These are phyloP conservation scores for Lepidurus packardi DNA, from an alignment of 1,140 invertebrate genomes.

Conservation along the genomic window DNA sequence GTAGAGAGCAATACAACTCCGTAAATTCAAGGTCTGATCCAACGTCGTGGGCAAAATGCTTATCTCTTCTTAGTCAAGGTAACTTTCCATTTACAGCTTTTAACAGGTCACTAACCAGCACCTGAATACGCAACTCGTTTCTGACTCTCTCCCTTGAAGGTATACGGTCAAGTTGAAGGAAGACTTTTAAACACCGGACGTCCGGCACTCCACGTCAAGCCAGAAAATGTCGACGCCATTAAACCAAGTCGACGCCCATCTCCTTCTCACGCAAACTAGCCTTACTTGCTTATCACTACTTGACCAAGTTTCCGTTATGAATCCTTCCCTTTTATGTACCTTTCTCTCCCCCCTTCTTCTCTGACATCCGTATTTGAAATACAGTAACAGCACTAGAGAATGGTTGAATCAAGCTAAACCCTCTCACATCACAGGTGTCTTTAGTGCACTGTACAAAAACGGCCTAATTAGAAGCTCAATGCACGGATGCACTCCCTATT, in stretches of 20 bases:
- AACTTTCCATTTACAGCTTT: neutral
- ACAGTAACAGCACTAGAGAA: neutral
- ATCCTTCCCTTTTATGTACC: neutral
- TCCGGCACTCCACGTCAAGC: slow-evolving; percentile 1
- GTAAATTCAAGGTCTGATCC: neutral
- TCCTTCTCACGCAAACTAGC: slow-evolving; percentile 10
- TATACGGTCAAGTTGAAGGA: neutral
- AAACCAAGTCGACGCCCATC: slow-evolving; percentile 16
- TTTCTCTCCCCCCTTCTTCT: neutral
- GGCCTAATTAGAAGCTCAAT: neutral
- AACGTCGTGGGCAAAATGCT: neutral
- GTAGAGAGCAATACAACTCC: neutral
- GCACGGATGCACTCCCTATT: neutral
- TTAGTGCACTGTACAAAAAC: neutral
- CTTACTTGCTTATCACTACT: slow-evolving; percentile 10
- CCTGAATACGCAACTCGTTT: neutral
- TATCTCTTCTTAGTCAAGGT: neutral
- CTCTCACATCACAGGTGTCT: slow-evolving; percentile 3
- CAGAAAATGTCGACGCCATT: neutral
- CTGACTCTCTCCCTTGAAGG: neutral
- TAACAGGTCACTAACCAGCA: neutral
- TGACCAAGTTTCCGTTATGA: neutral
- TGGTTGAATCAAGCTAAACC: neutral
- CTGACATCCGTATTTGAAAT: neutral
- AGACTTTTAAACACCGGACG: neutral